A percentile compares a stretch with the other conserved stretches of the same genome.
These are phyloP conservation scores for Mantis religiosa DNA, from an alignment of 2,888 invertebrate genomes.

Conservation along the genomic window DNA sequence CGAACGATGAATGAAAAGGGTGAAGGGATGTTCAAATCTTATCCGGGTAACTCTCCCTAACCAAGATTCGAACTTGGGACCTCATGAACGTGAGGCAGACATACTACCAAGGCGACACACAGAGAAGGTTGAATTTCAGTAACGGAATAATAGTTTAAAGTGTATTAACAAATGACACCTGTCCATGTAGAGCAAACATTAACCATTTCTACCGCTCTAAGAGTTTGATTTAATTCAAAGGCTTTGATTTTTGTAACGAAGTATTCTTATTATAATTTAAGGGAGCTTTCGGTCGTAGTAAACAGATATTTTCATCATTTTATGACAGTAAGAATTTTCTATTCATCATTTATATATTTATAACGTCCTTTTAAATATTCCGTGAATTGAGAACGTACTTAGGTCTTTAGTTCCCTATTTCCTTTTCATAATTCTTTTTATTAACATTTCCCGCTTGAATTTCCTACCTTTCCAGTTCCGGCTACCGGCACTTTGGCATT, in stretches of 20 bases:
- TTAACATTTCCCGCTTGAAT: not conserved
- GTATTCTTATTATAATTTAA: not conserved
- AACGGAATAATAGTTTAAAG: not conserved
- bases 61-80: too few species aligned
- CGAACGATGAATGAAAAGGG: too few species aligned
- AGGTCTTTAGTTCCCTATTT: not conserved
- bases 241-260: not conserved
- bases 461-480: not conserved
- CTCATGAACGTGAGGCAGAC: too few species aligned
- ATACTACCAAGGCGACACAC: too few species aligned
- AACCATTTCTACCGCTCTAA: not conserved
- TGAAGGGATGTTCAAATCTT: too few species aligned
- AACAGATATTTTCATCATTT: not conserved
- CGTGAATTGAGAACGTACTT: not conserved
- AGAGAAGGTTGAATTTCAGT: too few species aligned
- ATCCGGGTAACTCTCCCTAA: too few species aligned
- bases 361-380: not conserved
- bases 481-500: not conserved
- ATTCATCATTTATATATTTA: not conserved
- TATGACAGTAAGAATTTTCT: not conserved
- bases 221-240: not conserved
- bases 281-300: not conserved
- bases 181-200: not conserved
- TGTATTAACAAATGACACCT: not conserved
- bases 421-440: not conserved